These are phyloP conservation scores for Panthera uncia DNA, from an alignment of 2,113 vertebrate species.

Conservation along the genomic window DNA sequence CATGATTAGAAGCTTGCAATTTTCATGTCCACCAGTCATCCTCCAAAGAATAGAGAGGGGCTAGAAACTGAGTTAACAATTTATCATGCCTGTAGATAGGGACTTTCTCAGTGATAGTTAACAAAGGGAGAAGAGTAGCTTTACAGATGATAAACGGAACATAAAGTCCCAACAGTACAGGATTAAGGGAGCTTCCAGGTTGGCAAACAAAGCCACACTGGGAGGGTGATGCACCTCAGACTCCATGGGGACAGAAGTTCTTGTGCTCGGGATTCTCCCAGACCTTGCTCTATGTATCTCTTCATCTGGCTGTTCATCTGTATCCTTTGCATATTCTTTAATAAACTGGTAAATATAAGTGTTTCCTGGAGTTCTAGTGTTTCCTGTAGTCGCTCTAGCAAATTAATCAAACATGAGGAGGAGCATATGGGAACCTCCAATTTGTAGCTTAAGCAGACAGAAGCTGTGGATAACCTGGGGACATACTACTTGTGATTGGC, in stretches of 20 bases:
- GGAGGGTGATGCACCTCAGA: not conserved
- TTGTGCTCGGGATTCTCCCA: not conserved
- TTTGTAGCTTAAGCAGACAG: not conserved
- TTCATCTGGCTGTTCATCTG: not conserved
- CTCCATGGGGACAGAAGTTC: not conserved
- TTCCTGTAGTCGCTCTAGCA: not conserved
- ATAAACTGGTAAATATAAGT: not conserved
- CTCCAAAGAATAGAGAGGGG: not conserved
- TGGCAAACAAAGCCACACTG: not conserved
- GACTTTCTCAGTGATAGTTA: too few relatives aligned
- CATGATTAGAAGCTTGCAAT: not conserved
- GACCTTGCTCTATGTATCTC: not conserved
- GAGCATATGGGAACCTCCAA: not conserved
- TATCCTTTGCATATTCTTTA: not conserved
- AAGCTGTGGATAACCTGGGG: not conserved
- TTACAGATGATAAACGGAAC: too few relatives aligned
- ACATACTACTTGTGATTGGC: not conserved
- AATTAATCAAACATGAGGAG: not conserved
- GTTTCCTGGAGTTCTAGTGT: not conserved
- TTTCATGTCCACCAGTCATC: not conserved
- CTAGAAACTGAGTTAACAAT: not conserved
- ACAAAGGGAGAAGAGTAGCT: too few relatives aligned
- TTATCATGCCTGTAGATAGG: not conserved
- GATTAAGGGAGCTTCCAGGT: not conserved
- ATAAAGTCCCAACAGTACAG: not conserved